Base-by-base conservation (phyloP, 1,140 invertebrate species). In the Reticulitermes speratus region DNA sequence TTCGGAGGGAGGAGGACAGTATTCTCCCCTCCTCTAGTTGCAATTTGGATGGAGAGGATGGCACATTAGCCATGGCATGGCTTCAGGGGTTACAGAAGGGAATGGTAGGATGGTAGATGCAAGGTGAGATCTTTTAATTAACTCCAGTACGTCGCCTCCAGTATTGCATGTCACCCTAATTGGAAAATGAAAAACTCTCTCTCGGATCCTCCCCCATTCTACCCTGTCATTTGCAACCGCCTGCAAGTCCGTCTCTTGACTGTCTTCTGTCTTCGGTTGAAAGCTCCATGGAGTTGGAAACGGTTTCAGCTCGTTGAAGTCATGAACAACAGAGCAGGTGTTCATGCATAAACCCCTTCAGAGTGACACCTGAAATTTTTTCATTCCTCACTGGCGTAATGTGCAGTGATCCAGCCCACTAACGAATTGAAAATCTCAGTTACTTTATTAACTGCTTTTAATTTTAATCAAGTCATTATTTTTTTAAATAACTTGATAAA, bases 101-200 rank as follows among this genome's bases (percentile, higher is more conserved):
- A 48, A 7, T 48, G 7, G 45, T 16, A 5, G 45, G 45, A 14
- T 55, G 52, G 52, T 16, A 48, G 14, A 21, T 55, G 65, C 14
- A 30, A 75, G 65, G 65, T 75, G 65, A 75, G 65, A 75, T 75
- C 65, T 75, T 75, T 75, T 75, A 75, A 75, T 75, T 75, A 75
- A 75, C 65, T 30, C 65, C 65, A n/a, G 65, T n/a, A 75, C 65
- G 65, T 30, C 16, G 65, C 65, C n/a, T 25, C 65, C 16, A 75
- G 65, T 75, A 16, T 75, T 75, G 30, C 65, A 30, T 75, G 65
- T 75, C 65, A 75, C 65, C n/a, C 25, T 75, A 75, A 75, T 75
- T 75, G 65, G 65, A 75, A 75, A 75, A 75, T 75, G 65, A 75
- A 75, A 75, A 75, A n/a, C 65, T 75, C 52, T 30, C n/a, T 65